Percentiles rank a stretch among this genome's conserved stretches.
Conservation (phyloP, 2,888 invertebrate species). For the Cataglyphis cursor region DNA sequence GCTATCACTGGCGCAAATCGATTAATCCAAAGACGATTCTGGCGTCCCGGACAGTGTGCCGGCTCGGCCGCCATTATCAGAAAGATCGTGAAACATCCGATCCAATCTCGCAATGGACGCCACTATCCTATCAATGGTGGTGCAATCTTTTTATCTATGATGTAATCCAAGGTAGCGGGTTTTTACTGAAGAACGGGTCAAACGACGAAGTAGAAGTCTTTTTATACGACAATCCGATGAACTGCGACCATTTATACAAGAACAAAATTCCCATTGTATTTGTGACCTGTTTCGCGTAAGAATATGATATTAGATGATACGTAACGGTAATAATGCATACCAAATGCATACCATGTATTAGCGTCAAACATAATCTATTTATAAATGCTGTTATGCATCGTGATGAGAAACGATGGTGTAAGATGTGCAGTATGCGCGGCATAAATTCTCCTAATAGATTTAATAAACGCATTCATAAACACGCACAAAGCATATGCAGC, state of each 20-base stretch:
- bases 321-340: slow-evolving; percentile 45
- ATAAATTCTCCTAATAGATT: not conserved
- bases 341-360: slow-evolving; percentile 31
- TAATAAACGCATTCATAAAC: not conserved
- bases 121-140: slow-evolving; percentile 51
- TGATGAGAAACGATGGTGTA: not conserved
- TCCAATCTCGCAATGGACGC: slow-evolving; percentile 66
- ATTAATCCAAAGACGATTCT: slow-evolving; percentile 66
- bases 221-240: slow-evolving; percentile 68
- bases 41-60: slow-evolving; percentile 47
- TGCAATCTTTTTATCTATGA: slow-evolving; percentile 69
- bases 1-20: slow-evolving; percentile 52
- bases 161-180: slow-evolving; percentile 67
- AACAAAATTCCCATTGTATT: slow-evolving; percentile 58
- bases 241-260: slow-evolving; percentile 42
- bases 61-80: slow-evolving; percentile 34
- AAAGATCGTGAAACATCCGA: slow-evolving; percentile 56
- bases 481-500: not conserved
- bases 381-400: not conserved
- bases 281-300: slow-evolving; percentile 37
- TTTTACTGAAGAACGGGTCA: slow-evolving; percentile 20
- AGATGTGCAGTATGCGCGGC: not conserved
- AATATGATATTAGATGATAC: slow-evolving; percentile 63
- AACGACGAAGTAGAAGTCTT: slow-evolving; percentile 58
- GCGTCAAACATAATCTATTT: slow-evolving; percentile 53